Evolutionary conservation across 2,888 invertebrate species (phyloP).

Genomic region (Diogma glabrata): DNA sequence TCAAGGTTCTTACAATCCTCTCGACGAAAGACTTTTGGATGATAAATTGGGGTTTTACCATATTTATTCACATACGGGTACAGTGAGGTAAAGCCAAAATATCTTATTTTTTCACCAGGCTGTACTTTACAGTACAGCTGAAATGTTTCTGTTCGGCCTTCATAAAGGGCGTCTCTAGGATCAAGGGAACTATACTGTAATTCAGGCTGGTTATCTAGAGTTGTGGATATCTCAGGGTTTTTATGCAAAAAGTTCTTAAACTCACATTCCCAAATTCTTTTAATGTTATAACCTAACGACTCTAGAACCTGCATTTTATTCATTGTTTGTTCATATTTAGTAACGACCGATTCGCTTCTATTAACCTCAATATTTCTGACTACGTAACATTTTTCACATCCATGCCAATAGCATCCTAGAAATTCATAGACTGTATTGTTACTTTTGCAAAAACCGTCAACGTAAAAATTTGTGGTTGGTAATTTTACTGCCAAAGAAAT

Average conservation of each 20-base stretch:
- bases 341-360: neutral
- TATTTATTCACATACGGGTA: no score
- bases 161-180: neutral
- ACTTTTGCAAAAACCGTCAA: neutral
- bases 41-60: no score
- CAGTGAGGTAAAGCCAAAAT: no score
- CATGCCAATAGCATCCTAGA: neutral
- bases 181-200: neutral
- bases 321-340: neutral
- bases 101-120: neutral
- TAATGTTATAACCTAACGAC: neutral
- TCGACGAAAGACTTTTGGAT: no score
- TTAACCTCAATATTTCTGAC: no score
- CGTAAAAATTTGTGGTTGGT: neutral
- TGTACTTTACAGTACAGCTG: neutral
- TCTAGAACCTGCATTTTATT: neutral
- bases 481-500: neutral
- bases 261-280: neutral
- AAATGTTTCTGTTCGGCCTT: neutral
- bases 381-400: neutral
- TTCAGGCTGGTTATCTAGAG: neutral
- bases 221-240: neutral
- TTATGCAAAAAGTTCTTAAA: neutral
- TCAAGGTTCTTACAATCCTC: neutral
- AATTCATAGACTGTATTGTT: neutral